Conservation (phyloP, 2,888 invertebrate species). For the Abscondita cerata region DNA sequence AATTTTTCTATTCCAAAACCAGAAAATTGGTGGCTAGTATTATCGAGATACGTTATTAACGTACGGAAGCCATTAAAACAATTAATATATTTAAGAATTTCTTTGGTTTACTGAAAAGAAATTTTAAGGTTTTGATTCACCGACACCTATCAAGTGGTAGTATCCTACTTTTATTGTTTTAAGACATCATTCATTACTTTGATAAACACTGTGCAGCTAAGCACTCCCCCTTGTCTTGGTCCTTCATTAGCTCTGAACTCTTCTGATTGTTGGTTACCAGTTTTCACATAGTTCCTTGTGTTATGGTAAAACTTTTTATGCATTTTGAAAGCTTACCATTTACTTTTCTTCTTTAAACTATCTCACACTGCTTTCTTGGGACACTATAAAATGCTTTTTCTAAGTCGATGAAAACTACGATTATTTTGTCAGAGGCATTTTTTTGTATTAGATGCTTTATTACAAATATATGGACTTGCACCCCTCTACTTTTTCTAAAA, state of each 20-base stretch:
- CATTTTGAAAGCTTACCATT: slow-evolving; percentile 3
- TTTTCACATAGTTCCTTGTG: slow-evolving; percentile 11
- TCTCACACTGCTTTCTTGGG: background rate
- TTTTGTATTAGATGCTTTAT: slow-evolving; percentile 17
- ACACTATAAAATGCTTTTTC: slow-evolving; percentile 15
- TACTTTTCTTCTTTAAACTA: background rate
- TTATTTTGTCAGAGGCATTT: slow-evolving; percentile 1
- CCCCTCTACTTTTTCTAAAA: slow-evolving; percentile 18
- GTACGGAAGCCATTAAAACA: too few species aligned
- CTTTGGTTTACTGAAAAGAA: too few species aligned
- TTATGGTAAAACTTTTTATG: background rate
- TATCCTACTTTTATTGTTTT: too few species aligned
- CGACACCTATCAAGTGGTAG: too few species aligned
- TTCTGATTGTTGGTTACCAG: slow-evolving; percentile 14
- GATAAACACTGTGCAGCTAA: slow-evolving; percentile 10
- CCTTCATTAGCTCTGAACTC: slow-evolving; percentile 12
- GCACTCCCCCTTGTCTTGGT: background rate
- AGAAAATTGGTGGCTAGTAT: too few species aligned
- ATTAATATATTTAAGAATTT: too few species aligned
- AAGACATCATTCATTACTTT: too few species aligned
- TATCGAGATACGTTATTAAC: too few species aligned
- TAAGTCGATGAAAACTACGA: slow-evolving; percentile 11
- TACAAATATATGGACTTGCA: slow-evolving; percentile 19
- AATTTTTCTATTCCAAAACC: too few species aligned
- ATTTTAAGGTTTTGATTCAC: too few species aligned